Evolutionary conservation across 2,113 vertebrate species (phyloP).

Genomic region (Telmatochromis bifrenatus): DNA sequence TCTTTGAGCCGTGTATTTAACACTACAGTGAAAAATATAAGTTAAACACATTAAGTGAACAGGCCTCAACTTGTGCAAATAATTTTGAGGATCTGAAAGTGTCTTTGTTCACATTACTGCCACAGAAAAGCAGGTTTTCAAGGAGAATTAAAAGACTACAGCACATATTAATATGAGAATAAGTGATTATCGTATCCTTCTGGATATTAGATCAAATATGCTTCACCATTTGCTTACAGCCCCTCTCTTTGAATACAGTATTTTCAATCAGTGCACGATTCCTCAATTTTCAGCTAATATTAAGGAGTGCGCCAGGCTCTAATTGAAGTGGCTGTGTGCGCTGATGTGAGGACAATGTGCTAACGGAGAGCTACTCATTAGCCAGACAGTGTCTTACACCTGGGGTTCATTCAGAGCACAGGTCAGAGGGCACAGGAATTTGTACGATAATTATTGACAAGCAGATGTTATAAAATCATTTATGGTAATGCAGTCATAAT

Average conservation of each 20-base stretch:
- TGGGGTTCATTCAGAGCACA: slow-evolving; percentile 63
- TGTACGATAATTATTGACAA: slow-evolving; percentile 72
- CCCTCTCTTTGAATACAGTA: slow-evolving; percentile 38
- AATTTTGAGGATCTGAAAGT: neutral
- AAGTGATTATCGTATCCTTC: neutral
- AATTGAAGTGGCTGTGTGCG: slow-evolving; percentile 54
- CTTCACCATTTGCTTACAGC: neutral
- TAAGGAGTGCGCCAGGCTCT: slow-evolving; percentile 25
- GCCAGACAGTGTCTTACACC: slow-evolving; percentile 59
- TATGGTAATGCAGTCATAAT: slow-evolving; percentile 76
- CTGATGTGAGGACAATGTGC: slow-evolving; percentile 47
- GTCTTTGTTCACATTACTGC: neutral
- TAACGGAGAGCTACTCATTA: slow-evolving; percentile 57
- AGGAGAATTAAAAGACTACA: neutral
- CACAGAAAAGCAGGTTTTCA: neutral
- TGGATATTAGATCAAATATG: slow-evolving; percentile 15
- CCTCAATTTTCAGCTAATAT: slow-evolving; percentile 56
- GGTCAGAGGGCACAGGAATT: slow-evolving; percentile 59
- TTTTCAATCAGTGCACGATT: slow-evolving; percentile 55
- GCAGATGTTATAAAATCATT: slow-evolving; percentile 76
- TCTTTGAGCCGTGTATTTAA: neutral
- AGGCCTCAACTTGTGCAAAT: neutral
- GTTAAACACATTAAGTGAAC: neutral
- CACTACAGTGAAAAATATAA: neutral
- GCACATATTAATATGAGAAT: neutral